A percentile compares a stretch with the other conserved stretches of the same genome.
Evolutionary conservation across 2,797 vertebrate species (phyloP).

Genomic region (Lagorchestes hirsutus): DNA sequence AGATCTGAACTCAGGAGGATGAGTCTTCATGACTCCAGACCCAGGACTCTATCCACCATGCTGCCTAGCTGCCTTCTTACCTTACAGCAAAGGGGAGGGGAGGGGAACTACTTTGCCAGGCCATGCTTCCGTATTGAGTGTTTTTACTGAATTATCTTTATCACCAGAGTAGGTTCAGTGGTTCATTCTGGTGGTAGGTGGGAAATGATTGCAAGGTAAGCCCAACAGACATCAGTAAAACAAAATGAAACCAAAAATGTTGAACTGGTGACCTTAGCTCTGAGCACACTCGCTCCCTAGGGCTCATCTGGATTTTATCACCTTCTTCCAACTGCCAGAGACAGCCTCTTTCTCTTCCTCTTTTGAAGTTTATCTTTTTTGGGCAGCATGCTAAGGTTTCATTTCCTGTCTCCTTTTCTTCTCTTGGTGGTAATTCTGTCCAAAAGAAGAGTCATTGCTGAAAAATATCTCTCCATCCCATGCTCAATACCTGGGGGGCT

Average conservation of each 20-base stretch:
- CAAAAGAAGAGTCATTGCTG: not conserved
- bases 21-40: not conserved
- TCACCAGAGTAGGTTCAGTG: not conserved
- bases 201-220: not conserved
- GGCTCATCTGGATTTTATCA: not conserved
- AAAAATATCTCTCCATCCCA: not conserved
- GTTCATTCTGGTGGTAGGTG: not conserved
- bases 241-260: not conserved
- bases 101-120: not conserved
- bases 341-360: not conserved
- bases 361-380: not conserved
- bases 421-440: not conserved
- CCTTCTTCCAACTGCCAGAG: not conserved
- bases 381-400: not conserved
- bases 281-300: not conserved
- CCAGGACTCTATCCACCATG: not conserved
- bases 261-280: not conserved
- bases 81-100: not conserved
- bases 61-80: not conserved
- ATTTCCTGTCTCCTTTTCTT: not conserved
- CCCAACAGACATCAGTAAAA: not conserved
- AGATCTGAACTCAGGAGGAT: not conserved
- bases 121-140: not conserved
- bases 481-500: not conserved
- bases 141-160: not conserved